Evolutionary conservation across 1,140 invertebrate genomes (phyloP), one percentile per base, ranked within the genome.

Genomic region (Papilio glaucus): DNA sequence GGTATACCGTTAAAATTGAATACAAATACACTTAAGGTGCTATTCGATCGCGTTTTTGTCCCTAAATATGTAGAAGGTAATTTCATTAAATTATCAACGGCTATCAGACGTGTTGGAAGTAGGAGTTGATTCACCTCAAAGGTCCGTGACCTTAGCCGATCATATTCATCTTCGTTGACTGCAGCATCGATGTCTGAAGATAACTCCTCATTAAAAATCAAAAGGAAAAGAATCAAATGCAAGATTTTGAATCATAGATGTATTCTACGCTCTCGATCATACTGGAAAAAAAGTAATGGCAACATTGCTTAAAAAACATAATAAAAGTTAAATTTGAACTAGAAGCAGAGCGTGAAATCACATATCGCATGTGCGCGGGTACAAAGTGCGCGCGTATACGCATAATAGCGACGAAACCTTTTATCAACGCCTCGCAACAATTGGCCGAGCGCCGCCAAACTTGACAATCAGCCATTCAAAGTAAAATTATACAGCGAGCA

Each of bases 401-500:
- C 24, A 13, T 63, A 72, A 39, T 72, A 12, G 39, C 33, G 13
- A 39, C 62, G 26, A 72, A 75, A 68, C 63, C 74, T 76, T 77
- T 77, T 74, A 69, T 24, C 49, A 73, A 41, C 72, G 73, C 29
- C 72, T 67, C 42, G 33, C 41, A 57, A 72, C 69, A 69, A 63
- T 74, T 72, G 72, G 33, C 73, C 73, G 49, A 75, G 74, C 57
- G 73, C 72, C 73, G 79, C 80, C 75, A 81, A 82, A 85, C 85
- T 85, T 81, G 72, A 75, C 77, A 86, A 81, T 80, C 77, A 77
- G 77, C 75, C 77, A 80, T 85, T 84, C 80, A 80, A 80, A 81
- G 83, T 81, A 80, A 82, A 86, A 85, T 85, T 85, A 84, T 84
- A 80, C 80, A 76, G 76, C 73, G 42, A 75, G 75, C 83, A 82